These are phyloP conservation scores for Xestoiulus laeticollis DNA, from an alignment of 2,888 invertebrate species.

Conservation along the genomic window DNA sequence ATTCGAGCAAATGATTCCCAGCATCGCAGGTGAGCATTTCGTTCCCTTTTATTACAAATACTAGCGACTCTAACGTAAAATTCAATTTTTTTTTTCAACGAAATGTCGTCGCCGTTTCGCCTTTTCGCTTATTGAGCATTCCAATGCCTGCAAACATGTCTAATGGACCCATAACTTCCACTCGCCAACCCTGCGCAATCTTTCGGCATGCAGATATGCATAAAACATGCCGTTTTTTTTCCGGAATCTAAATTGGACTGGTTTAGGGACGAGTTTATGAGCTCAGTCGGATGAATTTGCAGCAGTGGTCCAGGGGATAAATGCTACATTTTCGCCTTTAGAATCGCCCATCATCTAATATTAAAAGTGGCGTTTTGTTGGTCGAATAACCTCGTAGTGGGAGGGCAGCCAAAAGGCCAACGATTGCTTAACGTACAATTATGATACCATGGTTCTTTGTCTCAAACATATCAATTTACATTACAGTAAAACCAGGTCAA, in stretches of 20 bases:
- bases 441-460: not conserved
- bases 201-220: not conserved
- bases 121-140: not conserved
- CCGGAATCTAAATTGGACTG: not conserved
- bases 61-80: not conserved
- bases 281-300: too few relatives aligned
- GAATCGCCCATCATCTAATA: not conserved
- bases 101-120: too few relatives aligned
- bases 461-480: too few relatives aligned
- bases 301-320: not conserved
- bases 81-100: not conserved
- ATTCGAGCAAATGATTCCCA: not conserved
- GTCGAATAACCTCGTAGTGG: too few relatives aligned
- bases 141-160: not conserved
- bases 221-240: not conserved
- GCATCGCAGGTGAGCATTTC: not conserved
- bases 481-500: too few relatives aligned
- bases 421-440: not conserved
- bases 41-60: too few relatives aligned
- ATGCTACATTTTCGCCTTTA: too few relatives aligned
- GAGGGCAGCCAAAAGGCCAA: not conserved
- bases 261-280: not conserved
- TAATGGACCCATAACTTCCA: slow-evolving; percentile 1
- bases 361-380: not conserved
- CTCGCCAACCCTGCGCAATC: not conserved